A percentile compares a stretch with the other conserved stretches of the same genome.
phyloP scores from a whole-genome alignment of 2,113 vertebrate species.

The Prolemur simus region DNA sequence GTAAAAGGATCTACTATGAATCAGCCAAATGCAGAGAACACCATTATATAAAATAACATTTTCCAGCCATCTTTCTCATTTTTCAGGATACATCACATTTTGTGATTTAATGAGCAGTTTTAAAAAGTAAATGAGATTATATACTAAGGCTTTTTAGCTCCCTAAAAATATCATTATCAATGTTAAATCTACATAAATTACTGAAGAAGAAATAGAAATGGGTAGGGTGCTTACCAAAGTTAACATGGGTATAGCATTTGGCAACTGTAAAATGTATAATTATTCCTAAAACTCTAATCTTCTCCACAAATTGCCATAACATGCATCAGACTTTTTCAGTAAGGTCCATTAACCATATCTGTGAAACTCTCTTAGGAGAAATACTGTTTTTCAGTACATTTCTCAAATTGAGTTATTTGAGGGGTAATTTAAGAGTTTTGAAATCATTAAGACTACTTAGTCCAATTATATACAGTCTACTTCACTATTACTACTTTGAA shows the following conservation, averaged over 20 bases:
- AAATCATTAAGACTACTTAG: constrained; percentile 51
- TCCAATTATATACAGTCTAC: not conserved
- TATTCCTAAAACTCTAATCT: not conserved
- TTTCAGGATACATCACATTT: constrained; percentile 2
- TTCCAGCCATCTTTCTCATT: not conserved
- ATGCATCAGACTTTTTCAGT: constrained; percentile 5
- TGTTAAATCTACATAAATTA: constrained; percentile 25
- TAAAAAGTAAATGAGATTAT: constrained; percentile 17
- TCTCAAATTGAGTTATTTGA: constrained; percentile 52
- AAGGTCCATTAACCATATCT: constrained; percentile 41
- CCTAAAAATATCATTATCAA: not conserved
- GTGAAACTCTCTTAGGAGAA: constrained; percentile 34
- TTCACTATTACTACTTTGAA: constrained; percentile 39
- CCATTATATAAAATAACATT: not conserved
- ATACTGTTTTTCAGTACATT: constrained; percentile 46
- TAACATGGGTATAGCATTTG: constrained; percentile 14
- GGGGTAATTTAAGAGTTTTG: constrained; percentile 30
- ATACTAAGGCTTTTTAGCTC: not conserved
- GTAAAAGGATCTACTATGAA: not conserved
- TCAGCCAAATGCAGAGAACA: not conserved
- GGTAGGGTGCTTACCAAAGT: not conserved
- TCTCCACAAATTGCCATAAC: not conserved
- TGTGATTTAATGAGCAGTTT: constrained; percentile 8
- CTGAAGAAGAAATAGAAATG: not conserved
- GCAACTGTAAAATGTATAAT: not conserved